phyloP scores from a whole-genome alignment of 2,113 vertebrate species.

The Empidonax alnorum region DNA sequence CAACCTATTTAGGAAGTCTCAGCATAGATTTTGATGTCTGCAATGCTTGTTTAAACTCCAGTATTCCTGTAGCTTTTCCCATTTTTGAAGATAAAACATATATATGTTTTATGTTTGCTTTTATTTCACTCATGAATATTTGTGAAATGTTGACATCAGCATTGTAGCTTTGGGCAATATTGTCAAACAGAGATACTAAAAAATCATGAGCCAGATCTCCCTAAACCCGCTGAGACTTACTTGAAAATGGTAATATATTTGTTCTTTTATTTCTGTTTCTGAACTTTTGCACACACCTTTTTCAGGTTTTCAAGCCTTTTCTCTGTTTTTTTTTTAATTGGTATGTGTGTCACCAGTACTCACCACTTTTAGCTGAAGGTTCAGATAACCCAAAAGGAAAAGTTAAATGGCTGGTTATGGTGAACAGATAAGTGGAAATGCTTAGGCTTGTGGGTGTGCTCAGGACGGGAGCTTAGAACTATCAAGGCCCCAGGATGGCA shows the following conservation, averaged over 20 bases:
- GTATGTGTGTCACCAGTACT: background rate
- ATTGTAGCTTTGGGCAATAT: background rate
- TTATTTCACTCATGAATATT: slow-evolving; percentile 1
- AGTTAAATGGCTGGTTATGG: background rate
- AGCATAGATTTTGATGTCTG: background rate
- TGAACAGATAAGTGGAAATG: background rate
- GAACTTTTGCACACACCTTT: background rate
- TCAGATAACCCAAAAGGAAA: background rate
- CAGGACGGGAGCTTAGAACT: background rate
- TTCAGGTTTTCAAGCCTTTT: background rate
- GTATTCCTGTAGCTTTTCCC: background rate
- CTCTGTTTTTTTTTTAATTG: background rate
- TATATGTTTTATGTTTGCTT: background rate
- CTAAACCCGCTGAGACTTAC: background rate
- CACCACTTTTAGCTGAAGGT: background rate
- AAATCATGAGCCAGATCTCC: background rate
- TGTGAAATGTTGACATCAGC: background rate
- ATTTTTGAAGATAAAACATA: background rate
- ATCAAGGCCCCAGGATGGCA: background rate
- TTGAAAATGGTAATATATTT: background rate
- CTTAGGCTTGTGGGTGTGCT: background rate
- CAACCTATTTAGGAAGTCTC: background rate
- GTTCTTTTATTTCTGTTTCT: background rate
- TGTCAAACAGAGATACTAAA: background rate
- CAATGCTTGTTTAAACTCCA: background rate